Evolutionary conservation across 23 tunicate species (phyloP).

Genomic region (Ascidia mentula): DNA sequence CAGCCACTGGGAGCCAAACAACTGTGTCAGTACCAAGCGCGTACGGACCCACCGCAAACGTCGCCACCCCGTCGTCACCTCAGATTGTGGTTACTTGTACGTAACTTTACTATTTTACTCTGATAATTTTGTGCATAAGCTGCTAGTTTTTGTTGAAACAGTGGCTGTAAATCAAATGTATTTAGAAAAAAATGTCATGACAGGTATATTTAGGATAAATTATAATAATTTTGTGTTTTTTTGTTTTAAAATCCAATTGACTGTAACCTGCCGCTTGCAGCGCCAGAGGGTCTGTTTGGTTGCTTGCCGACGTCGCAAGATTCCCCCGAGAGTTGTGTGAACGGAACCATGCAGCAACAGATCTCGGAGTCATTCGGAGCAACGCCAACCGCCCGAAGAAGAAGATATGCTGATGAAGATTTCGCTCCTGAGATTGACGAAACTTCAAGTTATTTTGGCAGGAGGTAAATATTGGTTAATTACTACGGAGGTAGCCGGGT

Average conservation of each 20-base stretch:
- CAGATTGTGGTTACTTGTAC: not conserved
- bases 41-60: slow-evolving; percentile 66
- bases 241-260: no score
- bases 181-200: no score
- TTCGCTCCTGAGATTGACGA: slow-evolving; percentile 1
- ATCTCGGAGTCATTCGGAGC: slow-evolving; percentile 15
- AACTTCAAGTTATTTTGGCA: slow-evolving; percentile 41
- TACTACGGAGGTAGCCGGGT: no score
- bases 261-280: no score
- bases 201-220: no score
- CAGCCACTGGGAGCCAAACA: slow-evolving; percentile 6
- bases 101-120: no score
- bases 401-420: slow-evolving; percentile 33
- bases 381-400: slow-evolving; percentile 15
- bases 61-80: slow-evolving; percentile 38
- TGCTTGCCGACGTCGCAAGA: slow-evolving; percentile 26
- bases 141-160: no score
- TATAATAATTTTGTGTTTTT: no score
- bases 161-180: no score
- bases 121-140: no score
- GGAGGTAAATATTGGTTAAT: slow-evolving; percentile 23
- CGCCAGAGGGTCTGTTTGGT: slow-evolving; percentile 60
- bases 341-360: slow-evolving; percentile 40
- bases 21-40: slow-evolving; percentile 49
- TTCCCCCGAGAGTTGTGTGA: slow-evolving; percentile 30